Evolutionary conservation across 2,113 vertebrate genomes (phyloP).

Genomic region (Microtus pennsylvanicus): DNA sequence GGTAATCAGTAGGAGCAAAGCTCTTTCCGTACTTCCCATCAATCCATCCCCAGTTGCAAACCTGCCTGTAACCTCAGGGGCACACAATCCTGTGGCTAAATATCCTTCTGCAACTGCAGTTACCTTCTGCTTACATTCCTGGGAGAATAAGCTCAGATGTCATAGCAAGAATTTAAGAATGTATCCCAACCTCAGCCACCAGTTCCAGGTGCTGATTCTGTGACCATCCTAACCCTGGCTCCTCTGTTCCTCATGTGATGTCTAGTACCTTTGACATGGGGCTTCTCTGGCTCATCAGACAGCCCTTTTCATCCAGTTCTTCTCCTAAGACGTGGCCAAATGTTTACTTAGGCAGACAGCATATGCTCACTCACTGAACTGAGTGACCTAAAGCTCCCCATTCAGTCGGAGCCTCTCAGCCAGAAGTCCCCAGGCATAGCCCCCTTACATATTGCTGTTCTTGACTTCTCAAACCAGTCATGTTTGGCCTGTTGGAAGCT

Average conservation of each 20-base stretch:
- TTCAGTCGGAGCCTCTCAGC: not conserved
- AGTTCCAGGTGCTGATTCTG: not conserved
- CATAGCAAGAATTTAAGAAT: fast-evolving
- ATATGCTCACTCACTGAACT: not conserved
- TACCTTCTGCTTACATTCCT: not conserved
- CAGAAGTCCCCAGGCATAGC: not conserved
- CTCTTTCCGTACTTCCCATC: not conserved
- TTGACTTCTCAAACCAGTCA: not conserved
- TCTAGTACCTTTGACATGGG: not conserved
- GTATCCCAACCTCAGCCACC: too few species aligned
- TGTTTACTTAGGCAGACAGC: not conserved
- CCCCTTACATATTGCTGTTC: not conserved
- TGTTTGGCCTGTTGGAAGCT: not conserved
- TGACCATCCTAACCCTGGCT: fast-evolving
- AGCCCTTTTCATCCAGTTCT: not conserved
- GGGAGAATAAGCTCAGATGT: not conserved
- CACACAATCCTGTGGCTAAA: not conserved
- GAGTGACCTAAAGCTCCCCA: not conserved
- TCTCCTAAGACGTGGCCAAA: not conserved
- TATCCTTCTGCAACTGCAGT: not conserved
- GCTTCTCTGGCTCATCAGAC: not conserved
- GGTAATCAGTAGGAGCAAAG: not conserved
- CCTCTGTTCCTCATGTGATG: not conserved
- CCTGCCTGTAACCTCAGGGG: not conserved
- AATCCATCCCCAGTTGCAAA: not conserved